These are phyloP conservation scores for Agrotis exclamationis DNA, from an alignment of 2,888 invertebrate species.

Conservation along the genomic window DNA sequence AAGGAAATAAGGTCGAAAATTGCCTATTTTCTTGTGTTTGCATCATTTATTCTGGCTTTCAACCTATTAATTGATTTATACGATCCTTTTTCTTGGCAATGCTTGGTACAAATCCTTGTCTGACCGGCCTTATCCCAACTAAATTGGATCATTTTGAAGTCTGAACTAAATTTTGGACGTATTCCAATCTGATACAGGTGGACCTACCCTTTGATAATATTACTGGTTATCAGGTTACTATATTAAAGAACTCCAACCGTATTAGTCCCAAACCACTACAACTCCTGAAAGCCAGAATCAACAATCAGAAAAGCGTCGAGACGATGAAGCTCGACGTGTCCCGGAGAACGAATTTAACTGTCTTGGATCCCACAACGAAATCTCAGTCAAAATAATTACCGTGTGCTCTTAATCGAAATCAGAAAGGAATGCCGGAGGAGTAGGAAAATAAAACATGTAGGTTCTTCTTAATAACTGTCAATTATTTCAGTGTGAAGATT, in stretches of 20 bases:
- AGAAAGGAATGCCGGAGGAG: too few relatives aligned
- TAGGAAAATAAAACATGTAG: too few relatives aligned
- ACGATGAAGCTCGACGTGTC: too few relatives aligned
- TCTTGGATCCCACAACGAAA: too few relatives aligned
- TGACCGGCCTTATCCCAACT: background rate
- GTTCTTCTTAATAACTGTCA: background rate
- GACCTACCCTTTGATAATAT: background rate
- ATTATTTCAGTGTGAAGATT: slow-evolving; percentile 9
- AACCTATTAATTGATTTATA: background rate
- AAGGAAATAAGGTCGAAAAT: slow-evolving; percentile 4
- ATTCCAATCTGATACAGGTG: background rate
- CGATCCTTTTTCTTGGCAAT: background rate
- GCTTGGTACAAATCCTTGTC: background rate
- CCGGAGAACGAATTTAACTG: too few relatives aligned
- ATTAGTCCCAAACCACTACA: too few relatives aligned
- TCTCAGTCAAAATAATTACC: too few relatives aligned
- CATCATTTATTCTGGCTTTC: background rate
- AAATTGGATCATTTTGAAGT: background rate
- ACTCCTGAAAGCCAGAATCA: too few relatives aligned
- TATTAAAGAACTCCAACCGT: too few relatives aligned
- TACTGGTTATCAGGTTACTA: background rate
- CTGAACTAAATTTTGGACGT: background rate
- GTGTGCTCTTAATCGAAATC: too few relatives aligned
- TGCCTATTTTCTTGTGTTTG: background rate
- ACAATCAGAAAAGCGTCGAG: too few relatives aligned